Evolutionary conservation across 1,140 invertebrate species (phyloP).

Genomic region (Stegodyphus mimosarum): DNA sequence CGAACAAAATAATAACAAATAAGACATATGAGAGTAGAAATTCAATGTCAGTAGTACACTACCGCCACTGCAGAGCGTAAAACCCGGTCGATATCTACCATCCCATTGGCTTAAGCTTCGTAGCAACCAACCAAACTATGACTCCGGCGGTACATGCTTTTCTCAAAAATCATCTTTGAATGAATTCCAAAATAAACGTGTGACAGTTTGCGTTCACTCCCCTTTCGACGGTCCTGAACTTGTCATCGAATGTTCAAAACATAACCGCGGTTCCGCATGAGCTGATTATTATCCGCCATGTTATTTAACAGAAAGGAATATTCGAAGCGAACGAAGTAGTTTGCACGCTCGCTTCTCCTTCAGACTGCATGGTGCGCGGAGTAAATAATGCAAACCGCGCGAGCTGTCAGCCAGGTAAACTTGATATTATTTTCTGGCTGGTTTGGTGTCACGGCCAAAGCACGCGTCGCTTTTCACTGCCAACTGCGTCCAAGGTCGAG

Average conservation of each 20-base stretch:
- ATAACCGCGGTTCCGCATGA: neutral
- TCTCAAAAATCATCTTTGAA: neutral
- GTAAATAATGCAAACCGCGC: neutral
- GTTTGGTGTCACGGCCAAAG: constrained; percentile 20
- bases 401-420: neutral
- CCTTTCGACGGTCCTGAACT: neutral
- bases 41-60: constrained; percentile 45
- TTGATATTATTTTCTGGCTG: constrained; percentile 19
- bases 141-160: neutral
- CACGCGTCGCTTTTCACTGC: constrained; percentile 12
- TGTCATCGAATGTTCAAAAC: neutral
- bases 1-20: neutral
- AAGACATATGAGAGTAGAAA: constrained; percentile 7
- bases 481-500: constrained; percentile 34
- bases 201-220: neutral
- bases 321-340: too few species aligned
- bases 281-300: neutral
- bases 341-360: too few species aligned
- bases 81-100: constrained; percentile 34
- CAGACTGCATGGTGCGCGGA: neutral
- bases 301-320: too few species aligned
- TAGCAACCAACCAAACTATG: neutral
- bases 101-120: neutral
- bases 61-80: constrained; percentile 39
- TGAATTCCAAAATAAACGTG: neutral